These are phyloP conservation scores for Balanococcus diminutus DNA, from an alignment of 2,888 invertebrate species.

Conservation along the genomic window DNA sequence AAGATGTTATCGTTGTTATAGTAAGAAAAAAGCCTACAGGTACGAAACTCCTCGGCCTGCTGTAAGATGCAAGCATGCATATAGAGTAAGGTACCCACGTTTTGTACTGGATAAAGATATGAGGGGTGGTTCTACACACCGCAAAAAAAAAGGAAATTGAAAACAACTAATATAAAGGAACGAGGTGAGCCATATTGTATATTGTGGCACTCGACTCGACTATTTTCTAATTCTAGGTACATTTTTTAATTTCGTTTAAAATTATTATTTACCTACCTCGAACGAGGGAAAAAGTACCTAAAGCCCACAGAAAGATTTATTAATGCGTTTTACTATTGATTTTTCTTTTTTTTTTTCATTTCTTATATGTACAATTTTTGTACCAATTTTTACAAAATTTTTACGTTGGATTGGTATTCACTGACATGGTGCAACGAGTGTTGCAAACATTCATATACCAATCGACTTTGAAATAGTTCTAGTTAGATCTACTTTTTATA, in stretches of 20 bases:
- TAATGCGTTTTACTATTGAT: no score
- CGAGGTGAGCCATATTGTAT: neutral
- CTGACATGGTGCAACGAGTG: no score
- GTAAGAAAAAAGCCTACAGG: slow-evolving; percentile 2
- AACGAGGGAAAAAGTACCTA: no score
- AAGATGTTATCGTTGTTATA: slow-evolving; percentile 48
- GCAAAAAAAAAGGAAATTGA: slow-evolving; percentile 14
- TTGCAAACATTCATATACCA: no score
- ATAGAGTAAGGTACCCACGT: neutral
- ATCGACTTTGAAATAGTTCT: no score
- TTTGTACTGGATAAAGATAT: neutral
- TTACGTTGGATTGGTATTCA: no score
- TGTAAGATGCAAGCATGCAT: neutral
- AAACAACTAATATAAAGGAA: neutral
- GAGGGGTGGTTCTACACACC: neutral
- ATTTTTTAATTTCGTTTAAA: neutral
- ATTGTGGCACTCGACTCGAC: neutral
- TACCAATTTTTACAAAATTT: no score
- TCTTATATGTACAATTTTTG: no score
- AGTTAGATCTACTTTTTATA: no score
- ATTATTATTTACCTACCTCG: no score
- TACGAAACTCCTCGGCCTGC: neutral
- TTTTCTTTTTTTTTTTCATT: no score
- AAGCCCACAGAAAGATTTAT: no score
- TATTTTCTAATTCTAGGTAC: neutral